Conservation (phyloP, 1,140 invertebrate genomes). For the Tetramorium parvispinum region DNA sequence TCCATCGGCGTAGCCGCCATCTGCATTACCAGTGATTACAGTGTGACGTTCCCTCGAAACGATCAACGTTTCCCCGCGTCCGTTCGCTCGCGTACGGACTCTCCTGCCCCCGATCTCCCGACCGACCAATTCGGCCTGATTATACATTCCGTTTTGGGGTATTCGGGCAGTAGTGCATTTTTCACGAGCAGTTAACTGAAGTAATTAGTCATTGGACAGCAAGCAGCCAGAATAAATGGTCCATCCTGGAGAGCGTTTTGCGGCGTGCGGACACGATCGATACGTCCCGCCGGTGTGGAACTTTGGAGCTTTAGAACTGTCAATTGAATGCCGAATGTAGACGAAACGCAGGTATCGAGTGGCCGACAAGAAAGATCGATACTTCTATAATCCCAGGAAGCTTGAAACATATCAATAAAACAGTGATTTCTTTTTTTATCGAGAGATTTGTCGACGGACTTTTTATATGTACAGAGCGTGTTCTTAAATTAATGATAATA, state of each 20-base stretch:
- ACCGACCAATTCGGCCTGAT: constrained; percentile 66
- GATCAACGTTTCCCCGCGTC: constrained; percentile 35
- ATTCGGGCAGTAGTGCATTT: constrained; percentile 77
- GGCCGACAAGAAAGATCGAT: constrained; percentile 45
- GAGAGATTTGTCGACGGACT: not conserved
- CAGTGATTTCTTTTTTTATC: not conserved
- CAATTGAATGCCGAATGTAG: constrained; percentile 59
- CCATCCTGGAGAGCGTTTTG: constrained; percentile 58
- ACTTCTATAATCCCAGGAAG: not conserved
- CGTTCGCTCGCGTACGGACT: constrained; percentile 42
- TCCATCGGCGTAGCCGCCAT: constrained; percentile 68
- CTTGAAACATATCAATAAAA: constrained; percentile 30
- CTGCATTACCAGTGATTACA: constrained; percentile 78
- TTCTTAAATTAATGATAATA: not conserved
- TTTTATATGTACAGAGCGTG: too few species aligned
- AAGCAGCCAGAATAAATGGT: constrained; percentile 74
- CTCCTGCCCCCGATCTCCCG: constrained; percentile 53
- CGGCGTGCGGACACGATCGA: constrained; percentile 55
- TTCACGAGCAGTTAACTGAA: constrained; percentile 76
- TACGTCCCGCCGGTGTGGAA: constrained; percentile 49
- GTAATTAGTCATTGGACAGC: constrained; percentile 72
- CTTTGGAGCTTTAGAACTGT: constrained; percentile 48
- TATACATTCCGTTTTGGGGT: constrained; percentile 76
- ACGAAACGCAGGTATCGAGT: constrained; percentile 38
- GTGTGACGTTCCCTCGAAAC: constrained; percentile 71